Conservation (phyloP, 2,888 invertebrate genomes). For the Pyrrhosoma nymphula region DNA sequence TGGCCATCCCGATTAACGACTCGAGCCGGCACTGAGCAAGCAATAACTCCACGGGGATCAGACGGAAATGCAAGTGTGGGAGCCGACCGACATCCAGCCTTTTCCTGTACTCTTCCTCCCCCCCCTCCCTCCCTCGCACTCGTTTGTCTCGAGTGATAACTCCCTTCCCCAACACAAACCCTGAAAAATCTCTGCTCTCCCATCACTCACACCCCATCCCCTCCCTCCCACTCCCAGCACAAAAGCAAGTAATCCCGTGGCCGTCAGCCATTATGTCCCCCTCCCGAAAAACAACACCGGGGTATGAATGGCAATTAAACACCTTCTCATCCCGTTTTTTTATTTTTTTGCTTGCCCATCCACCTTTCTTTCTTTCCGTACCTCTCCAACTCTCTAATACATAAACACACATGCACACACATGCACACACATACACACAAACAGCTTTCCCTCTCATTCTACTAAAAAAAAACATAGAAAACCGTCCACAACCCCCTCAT, state of each 20-base stretch:
- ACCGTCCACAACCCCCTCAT: background rate
- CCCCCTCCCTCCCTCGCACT: background rate
- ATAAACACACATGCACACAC: no score
- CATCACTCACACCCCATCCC: background rate
- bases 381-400: background rate
- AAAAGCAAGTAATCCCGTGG: background rate
- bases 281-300: background rate
- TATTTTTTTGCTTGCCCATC: background rate
- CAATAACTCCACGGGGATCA: background rate
- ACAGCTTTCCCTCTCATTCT: background rate
- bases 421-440: no score
- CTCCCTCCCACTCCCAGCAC: background rate
- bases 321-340: background rate
- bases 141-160: background rate
- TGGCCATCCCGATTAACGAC: background rate
- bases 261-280: background rate
- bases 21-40: background rate
- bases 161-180: background rate
- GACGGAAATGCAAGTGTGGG: background rate
- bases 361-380: background rate
- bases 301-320: constrained; percentile 41
- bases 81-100: background rate
- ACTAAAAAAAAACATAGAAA: background rate
- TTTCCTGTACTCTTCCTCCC: background rate
- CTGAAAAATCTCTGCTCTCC: background rate